Conservation (phyloP, 2,888 invertebrate species). For the Poecilobothrus nobilitatus region DNA sequence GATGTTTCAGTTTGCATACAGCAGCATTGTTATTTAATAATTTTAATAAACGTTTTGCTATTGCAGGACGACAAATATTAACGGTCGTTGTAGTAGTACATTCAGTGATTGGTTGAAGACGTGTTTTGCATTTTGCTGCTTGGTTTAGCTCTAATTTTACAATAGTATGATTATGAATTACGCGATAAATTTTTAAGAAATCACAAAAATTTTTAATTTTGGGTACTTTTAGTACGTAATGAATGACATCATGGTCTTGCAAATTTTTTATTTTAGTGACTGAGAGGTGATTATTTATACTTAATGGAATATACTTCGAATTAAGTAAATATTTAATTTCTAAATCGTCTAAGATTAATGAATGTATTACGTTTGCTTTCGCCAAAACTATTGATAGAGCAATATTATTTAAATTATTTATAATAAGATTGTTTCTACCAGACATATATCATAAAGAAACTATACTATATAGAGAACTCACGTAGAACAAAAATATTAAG, state of each 20-base stretch:
- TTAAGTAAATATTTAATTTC: too few species aligned
- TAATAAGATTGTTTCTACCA: conserved; percentile 12
- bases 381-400: conserved; percentile 12
- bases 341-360: too few species aligned
- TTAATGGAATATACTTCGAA: too few species aligned
- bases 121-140: conserved; percentile 10
- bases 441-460: too few species aligned
- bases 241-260: conserved; percentile 9
- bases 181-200: conserved; percentile 10
- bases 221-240: conserved; percentile 12
- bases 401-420: conserved; percentile 14
- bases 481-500: too few species aligned
- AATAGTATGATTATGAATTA: conserved; percentile 10
- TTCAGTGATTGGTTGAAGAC: background rate
- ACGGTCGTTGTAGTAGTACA: conserved; percentile 4
- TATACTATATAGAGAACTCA: too few species aligned
- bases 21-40: too few species aligned
- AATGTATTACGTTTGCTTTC: too few species aligned
- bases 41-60: too few species aligned
- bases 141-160: background rate
- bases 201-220: conserved; percentile 9
- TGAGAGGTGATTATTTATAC: too few species aligned
- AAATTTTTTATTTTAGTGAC: conserved; percentile 11
- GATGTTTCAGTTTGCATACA: too few species aligned
- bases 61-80: too few species aligned